These are phyloP conservation scores for Sebastes kiyomatsui DNA, from an alignment of 2,797 vertebrate species.

Conservation along the genomic window DNA sequence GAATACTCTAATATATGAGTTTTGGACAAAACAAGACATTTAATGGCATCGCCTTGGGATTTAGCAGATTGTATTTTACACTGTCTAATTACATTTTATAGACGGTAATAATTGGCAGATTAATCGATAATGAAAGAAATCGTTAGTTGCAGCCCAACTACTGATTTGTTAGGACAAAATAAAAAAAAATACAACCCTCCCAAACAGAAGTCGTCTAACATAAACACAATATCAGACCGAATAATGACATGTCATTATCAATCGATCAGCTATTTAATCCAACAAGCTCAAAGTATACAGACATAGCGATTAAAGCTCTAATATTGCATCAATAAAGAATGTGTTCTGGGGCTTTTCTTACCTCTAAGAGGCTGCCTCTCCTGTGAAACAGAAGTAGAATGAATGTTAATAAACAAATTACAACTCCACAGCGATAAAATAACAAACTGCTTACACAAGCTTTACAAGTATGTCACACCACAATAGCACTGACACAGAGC, in stretches of 20 bases:
- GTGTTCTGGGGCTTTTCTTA: constrained; percentile 22
- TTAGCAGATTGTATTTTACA: too few species aligned
- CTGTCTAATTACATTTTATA: too few species aligned
- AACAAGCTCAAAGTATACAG: not conserved
- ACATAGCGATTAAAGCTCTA: not conserved
- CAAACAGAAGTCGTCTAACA: not conserved
- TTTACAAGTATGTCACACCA: constrained; percentile 8
- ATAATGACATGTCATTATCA: not conserved
- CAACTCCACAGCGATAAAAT: not conserved
- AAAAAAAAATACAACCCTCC: not conserved
- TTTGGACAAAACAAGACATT: too few species aligned
- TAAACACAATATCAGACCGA: not conserved
- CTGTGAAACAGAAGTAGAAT: constrained; percentile 40
- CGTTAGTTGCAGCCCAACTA: not conserved
- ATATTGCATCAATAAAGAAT: not conserved
- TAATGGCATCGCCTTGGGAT: rapidly evolving
- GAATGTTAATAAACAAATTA: not conserved
- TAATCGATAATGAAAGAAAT: too few species aligned
- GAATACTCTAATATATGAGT: too few species aligned
- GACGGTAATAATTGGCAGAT: too few species aligned
- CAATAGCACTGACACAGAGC: not conserved
- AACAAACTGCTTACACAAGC: not conserved
- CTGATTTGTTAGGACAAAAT: not conserved
- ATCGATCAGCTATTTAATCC: not conserved
- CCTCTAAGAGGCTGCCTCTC: not conserved